A percentile compares a stretch with the other conserved stretches of the same genome.
These are phyloP conservation scores for Tiphia femorata DNA, from an alignment of 2,888 invertebrate species.

Conservation along the genomic window DNA sequence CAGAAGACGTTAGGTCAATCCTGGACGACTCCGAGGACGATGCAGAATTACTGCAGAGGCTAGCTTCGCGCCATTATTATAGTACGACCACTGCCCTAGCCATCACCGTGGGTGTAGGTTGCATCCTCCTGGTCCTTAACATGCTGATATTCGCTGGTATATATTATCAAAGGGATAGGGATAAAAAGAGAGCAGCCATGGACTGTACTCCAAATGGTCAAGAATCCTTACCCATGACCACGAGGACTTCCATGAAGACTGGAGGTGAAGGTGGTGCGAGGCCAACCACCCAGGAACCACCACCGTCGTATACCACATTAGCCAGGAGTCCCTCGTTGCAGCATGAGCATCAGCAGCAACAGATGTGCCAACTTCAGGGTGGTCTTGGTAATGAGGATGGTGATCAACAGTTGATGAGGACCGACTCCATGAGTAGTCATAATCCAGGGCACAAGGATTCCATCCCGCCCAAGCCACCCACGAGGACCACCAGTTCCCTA, in stretches of 20 bases:
- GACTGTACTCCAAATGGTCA: constrained; percentile 60
- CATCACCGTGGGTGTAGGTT: constrained; percentile 82
- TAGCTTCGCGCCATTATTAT: constrained; percentile 73
- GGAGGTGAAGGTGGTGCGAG: constrained; percentile 60
- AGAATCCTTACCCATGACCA: constrained; percentile 65
- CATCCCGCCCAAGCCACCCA: constrained; percentile 63
- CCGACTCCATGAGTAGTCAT: constrained; percentile 28
- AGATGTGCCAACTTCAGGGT: constrained; percentile 19
- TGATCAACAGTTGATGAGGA: constrained; percentile 25
- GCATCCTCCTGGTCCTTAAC: constrained; percentile 79
- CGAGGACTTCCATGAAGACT: constrained; percentile 63
- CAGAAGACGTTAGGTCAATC: constrained; percentile 57
- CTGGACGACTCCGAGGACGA: constrained; percentile 70
- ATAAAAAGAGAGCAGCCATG: constrained; percentile 65
- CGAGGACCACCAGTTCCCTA: constrained; percentile 62
- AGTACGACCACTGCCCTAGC: constrained; percentile 84
- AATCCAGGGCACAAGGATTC: constrained; percentile 43
- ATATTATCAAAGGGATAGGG: constrained; percentile 79
- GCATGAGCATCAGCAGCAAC: constrained; percentile 53
- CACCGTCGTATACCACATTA: constrained; percentile 71
- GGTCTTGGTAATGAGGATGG: too few relatives aligned
- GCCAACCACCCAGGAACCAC: constrained; percentile 65
- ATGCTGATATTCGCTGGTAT: constrained; percentile 84
- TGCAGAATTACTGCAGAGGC: constrained; percentile 71
- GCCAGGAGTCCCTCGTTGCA: constrained; percentile 63